phyloP scores from a whole-genome alignment of 1,140 invertebrate genomes.

The Pseudomyrmex concolor region DNA sequence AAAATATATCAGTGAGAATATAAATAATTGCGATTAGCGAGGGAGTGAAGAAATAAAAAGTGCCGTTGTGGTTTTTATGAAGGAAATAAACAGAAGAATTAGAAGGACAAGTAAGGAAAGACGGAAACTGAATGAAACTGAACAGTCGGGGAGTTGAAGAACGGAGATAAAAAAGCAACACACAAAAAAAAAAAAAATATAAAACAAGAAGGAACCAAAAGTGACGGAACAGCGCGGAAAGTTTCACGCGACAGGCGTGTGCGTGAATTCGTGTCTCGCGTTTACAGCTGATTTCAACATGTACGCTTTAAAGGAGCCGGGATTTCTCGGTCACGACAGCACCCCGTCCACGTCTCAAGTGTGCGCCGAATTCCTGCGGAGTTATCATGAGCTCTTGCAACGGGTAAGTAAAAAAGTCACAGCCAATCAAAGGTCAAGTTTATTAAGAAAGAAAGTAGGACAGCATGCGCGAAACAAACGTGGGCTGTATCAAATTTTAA shows the following conservation, averaged over 20 bases:
- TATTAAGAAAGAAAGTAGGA: not conserved
- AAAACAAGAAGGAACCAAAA: not conserved
- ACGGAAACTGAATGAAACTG: not conserved
- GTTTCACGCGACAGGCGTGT: constrained; percentile 30
- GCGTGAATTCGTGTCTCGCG: constrained; percentile 2
- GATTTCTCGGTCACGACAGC: constrained; percentile 74
- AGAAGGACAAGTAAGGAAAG: not conserved
- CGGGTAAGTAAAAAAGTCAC: constrained; percentile 71
- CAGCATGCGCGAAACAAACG: not conserved
- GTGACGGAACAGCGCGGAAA: not conserved
- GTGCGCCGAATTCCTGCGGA: constrained; percentile 77
- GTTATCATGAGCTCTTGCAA: constrained; percentile 79
- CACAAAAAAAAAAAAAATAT: not conserved
- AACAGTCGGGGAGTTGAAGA: no score
- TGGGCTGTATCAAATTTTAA: no score
- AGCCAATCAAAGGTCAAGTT: not conserved
- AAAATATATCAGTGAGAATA: not conserved
- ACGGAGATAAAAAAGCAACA: not conserved
- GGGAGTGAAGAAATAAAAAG: not conserved
- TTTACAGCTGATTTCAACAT: constrained; percentile 40
- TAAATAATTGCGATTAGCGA: not conserved
- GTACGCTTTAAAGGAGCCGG: constrained; percentile 54
- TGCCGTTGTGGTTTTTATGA: no score
- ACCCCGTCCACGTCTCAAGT: constrained; percentile 73
- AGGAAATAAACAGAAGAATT: no score